These are phyloP conservation scores for Drosophila buzzatii DNA, from an alignment of 2,888 invertebrate genomes.

Conservation along the genomic window DNA sequence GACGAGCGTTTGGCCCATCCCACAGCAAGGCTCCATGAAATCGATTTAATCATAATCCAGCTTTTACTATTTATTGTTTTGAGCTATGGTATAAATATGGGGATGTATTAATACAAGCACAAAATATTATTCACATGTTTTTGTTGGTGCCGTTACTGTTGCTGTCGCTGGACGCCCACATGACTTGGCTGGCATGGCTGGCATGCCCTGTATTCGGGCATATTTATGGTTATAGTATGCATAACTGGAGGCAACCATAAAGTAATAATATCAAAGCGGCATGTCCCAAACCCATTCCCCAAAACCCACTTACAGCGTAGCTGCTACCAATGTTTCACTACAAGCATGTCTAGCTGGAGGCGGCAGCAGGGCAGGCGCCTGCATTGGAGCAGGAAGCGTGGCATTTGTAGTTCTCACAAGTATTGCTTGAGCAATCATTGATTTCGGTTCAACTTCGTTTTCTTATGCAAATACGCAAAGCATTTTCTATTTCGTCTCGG, in stretches of 20 bases:
- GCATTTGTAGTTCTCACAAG: slow-evolving; percentile 64
- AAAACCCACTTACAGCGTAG: not conserved
- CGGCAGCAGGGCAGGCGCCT: slow-evolving; percentile 15
- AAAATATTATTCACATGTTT: slow-evolving; percentile 68
- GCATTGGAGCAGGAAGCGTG: slow-evolving; percentile 52
- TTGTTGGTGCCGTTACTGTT: slow-evolving; percentile 46
- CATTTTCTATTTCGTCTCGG: slow-evolving; percentile 68
- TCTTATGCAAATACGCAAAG: slow-evolving; percentile 76
- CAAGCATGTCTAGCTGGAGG: slow-evolving; percentile 48
- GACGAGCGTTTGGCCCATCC: slow-evolving; percentile 34
- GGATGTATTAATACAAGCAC: slow-evolving; percentile 78
- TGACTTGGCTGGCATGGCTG: slow-evolving; percentile 20
- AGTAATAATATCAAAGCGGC: slow-evolving; percentile 77
- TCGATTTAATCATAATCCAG: slow-evolving; percentile 81
- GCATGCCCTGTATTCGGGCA: slow-evolving; percentile 57
- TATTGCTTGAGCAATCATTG: slow-evolving; percentile 77
- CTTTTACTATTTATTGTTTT: slow-evolving; percentile 81
- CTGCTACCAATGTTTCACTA: slow-evolving; percentile 56
- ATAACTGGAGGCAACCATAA: slow-evolving; percentile 79
- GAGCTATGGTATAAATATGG: slow-evolving; percentile 81
- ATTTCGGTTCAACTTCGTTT: slow-evolving; percentile 77
- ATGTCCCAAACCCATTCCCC: slow-evolving; percentile 22
- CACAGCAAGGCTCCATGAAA: slow-evolving; percentile 66
- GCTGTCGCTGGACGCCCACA: slow-evolving; percentile 27
- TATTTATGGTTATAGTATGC: slow-evolving; percentile 80